Base-by-base conservation (phyloP, 2,113 vertebrate species). In the Muscicapa adusta region DNA sequence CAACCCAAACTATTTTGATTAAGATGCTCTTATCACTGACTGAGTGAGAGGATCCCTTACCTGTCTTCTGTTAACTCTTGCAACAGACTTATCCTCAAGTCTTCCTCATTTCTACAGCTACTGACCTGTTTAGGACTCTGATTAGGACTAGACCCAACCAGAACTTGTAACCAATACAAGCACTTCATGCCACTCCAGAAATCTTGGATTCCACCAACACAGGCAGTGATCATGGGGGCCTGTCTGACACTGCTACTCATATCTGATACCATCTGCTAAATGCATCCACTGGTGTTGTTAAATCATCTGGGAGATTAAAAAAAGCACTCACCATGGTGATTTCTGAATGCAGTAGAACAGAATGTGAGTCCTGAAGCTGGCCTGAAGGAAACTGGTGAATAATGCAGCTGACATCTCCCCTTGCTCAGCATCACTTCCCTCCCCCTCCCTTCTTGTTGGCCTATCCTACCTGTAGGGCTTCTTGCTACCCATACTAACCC, bases 391-490 rank as follows among this genome's bases (percentile, higher is more conserved):
- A 66, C 1, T 12, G 28, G 75, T 96, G 88, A 95, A 85, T 93
- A 95, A 96, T 45, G 60, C 23, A 94, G 61, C 65, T 95, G 95
- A 95, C 84, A 87, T 73, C 77, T 85, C 47, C 40, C 66, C 3
- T 2, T 12, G 15, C 58, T 83, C 88, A 81, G 67, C 61, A 57
- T 53, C 45, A 22, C 66, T 26, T 65, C 47, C 33, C 26, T 78
- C 17, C 18, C 17, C 22, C 25, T 77, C 17, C 16, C 38, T 77
- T 85, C 67, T 45, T 47, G 12, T 14, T 88, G 63, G 86, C 77
- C 91, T 88, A 68, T 94, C n/a, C 43, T 84, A 89, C 57, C 86
- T 96, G 77, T 68, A 94, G 76, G 87, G 62, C 62, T 84, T 91
- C 88, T 85, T 72, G 33, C 63, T 89, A 57, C 75, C 50, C 34